phyloP scores from a whole-genome alignment of 2,113 vertebrate species.

The Sander vitreus region DNA sequence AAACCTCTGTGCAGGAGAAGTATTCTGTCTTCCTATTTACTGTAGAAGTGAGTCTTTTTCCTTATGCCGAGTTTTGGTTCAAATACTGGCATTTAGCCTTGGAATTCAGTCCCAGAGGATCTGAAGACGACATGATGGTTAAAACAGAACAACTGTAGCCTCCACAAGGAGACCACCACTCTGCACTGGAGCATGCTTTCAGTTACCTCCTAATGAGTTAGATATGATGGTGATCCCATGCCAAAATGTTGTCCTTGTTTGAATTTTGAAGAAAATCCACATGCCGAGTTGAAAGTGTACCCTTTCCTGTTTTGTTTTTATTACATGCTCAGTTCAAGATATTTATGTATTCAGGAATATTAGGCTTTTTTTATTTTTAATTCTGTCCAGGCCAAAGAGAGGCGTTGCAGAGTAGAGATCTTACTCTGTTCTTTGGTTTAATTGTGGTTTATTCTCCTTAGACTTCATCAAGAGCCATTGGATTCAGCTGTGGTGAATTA shows the following conservation, averaged over 20 bases:
- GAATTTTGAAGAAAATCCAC: conserved; percentile 34
- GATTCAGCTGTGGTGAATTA: conserved; percentile 42
- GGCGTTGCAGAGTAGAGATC: not conserved
- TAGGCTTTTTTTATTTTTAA: not conserved
- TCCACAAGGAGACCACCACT: conserved; percentile 58
- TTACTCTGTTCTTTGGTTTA: not conserved
- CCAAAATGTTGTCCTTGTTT: conserved; percentile 30
- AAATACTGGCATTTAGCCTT: conserved; percentile 58
- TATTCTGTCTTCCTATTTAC: conserved; percentile 38
- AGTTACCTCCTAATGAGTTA: conserved; percentile 30
- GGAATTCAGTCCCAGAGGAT: conserved; percentile 70
- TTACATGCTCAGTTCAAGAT: conserved; percentile 21
- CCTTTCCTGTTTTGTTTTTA: conserved; percentile 40
- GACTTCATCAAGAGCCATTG: conserved; percentile 16
- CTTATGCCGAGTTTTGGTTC: conserved; percentile 58
- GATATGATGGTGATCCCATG: conserved; percentile 11
- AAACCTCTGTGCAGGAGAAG: conserved; percentile 22
- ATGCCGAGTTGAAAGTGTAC: conserved; percentile 30
- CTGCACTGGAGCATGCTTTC: conserved; percentile 24
- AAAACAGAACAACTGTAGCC: conserved; percentile 68
- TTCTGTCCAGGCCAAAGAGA: not conserved
- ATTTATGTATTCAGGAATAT: conserved; percentile 19
- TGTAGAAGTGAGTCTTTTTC: conserved; percentile 67
- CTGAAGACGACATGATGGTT: conserved; percentile 60
- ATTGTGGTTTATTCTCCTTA: not conserved